Conservation (phyloP, 2,888 invertebrate genomes). For the Nasonia oneida region DNA sequence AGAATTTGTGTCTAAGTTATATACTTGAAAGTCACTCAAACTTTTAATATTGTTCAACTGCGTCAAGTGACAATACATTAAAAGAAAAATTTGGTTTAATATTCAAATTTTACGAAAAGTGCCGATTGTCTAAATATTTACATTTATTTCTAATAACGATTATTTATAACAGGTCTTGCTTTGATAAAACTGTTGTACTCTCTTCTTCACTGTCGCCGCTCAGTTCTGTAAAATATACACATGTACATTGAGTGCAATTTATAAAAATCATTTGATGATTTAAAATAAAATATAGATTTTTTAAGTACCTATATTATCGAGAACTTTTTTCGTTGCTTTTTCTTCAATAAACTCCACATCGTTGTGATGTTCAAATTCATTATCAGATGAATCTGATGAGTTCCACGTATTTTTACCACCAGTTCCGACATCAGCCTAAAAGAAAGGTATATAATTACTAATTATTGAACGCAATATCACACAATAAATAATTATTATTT, state of each 20-base stretch:
- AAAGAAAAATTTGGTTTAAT: constrained; percentile 57
- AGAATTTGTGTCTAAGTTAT: constrained; percentile 55
- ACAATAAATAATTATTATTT: not conserved
- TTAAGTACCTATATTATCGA: constrained; percentile 73
- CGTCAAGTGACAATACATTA: constrained; percentile 56
- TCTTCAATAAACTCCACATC: constrained; percentile 74
- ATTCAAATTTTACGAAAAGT: constrained; percentile 47
- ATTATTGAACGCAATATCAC: not conserved
- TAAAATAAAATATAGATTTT: constrained; percentile 49
- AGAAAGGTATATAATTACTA: constrained; percentile 34
- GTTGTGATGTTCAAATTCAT: constrained; percentile 66
- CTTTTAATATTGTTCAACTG: constrained; percentile 36
- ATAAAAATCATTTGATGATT: constrained; percentile 49
- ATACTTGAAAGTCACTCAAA: constrained; percentile 43
- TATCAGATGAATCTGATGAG: constrained; percentile 70
- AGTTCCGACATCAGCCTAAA: constrained; percentile 74
- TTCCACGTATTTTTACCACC: constrained; percentile 74
- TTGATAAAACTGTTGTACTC: constrained; percentile 72
- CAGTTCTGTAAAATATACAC: constrained; percentile 74
- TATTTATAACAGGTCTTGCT: constrained; percentile 69
- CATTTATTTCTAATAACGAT: constrained; percentile 58
- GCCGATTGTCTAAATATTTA: constrained; percentile 63
- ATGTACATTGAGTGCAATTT: constrained; percentile 36
- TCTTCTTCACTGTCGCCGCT: constrained; percentile 80
- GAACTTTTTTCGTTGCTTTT: constrained; percentile 68